Conservation (phyloP, 2,113 vertebrate genomes). For the Agapornis roseicollis region DNA sequence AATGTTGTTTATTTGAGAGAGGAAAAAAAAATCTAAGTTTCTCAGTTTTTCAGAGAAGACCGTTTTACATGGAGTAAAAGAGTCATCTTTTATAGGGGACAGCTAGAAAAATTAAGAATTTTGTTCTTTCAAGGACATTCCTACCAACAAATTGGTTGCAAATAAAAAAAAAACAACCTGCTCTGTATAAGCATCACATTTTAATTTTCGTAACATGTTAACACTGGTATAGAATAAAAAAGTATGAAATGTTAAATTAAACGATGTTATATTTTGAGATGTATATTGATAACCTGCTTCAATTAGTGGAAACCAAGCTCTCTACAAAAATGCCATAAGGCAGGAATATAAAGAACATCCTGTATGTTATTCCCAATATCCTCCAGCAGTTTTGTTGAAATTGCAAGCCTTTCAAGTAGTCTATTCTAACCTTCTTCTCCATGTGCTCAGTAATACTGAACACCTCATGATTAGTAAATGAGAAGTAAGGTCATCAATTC, state of each 20-base stretch:
- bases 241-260: not conserved
- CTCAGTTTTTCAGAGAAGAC: not conserved
- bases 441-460: not conserved
- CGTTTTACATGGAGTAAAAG: not conserved
- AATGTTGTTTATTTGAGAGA: fast-evolving
- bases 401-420: not conserved
- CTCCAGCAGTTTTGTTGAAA: not conserved
- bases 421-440: not conserved
- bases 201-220: not conserved
- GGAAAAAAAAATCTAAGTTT: not conserved
- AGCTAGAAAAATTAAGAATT: not conserved
- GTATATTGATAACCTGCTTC: not conserved
- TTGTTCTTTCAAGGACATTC: not conserved
- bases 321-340: not conserved
- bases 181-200: not conserved
- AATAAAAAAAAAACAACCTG: not conserved
- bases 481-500: not conserved
- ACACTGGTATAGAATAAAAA: not conserved
- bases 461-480: not conserved
- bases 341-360: not conserved
- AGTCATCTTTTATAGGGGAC: not conserved
- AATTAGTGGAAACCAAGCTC: not conserved
- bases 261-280: not conserved
- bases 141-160: not conserved
- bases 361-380: not conserved